Evolutionary conservation across 64 coral and sea anemone genomes (phyloP).

Genomic region (Porites australiensis): DNA sequence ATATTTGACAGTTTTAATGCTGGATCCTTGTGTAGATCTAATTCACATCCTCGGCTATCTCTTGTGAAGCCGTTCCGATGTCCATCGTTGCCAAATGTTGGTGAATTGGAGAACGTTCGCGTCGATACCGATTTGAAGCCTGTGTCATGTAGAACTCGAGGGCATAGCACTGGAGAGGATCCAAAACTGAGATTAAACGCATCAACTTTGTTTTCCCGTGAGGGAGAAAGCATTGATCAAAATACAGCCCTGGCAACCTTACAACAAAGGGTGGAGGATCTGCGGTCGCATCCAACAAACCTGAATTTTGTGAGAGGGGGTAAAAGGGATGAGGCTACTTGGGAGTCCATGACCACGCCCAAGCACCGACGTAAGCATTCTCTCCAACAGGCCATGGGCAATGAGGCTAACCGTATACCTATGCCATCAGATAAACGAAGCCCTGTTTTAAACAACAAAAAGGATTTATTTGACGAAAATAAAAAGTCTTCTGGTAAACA

Average conservation of each 20-base stretch:
- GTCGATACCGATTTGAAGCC: conserved; percentile 64
- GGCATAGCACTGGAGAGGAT: not conserved
- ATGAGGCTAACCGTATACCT: conserved; percentile 62
- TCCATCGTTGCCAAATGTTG: conserved; percentile 49
- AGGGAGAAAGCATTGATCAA: not conserved
- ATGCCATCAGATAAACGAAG: conserved; percentile 31
- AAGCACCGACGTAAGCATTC: conserved; percentile 57
- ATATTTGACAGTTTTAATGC: conserved; percentile 27
- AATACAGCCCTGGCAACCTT: conserved; percentile 2
- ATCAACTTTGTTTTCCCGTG: not conserved
- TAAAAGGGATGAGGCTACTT: conserved; percentile 35
- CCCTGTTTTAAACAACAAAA: not conserved
- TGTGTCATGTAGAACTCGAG: not conserved
- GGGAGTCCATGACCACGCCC: conserved; percentile 32
- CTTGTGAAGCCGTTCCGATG: conserved; percentile 60
- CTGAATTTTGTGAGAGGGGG: conserved; percentile 74
- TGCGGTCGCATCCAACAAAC: conserved; percentile 61
- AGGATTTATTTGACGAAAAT: not conserved
- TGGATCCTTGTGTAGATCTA: conserved; percentile 53
- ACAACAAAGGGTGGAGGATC: conserved; percentile 64
- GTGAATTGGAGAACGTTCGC: conserved; percentile 58
- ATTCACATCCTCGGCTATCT: conserved; percentile 65
- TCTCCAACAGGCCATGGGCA: conserved; percentile 43
- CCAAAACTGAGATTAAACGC: not conserved
- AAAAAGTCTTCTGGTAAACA: not conserved